Evolutionary conservation across 2,797 vertebrate species (phyloP), one percentile per base, ranked within the genome.

Genomic region (Pangasius djambal): DNA sequence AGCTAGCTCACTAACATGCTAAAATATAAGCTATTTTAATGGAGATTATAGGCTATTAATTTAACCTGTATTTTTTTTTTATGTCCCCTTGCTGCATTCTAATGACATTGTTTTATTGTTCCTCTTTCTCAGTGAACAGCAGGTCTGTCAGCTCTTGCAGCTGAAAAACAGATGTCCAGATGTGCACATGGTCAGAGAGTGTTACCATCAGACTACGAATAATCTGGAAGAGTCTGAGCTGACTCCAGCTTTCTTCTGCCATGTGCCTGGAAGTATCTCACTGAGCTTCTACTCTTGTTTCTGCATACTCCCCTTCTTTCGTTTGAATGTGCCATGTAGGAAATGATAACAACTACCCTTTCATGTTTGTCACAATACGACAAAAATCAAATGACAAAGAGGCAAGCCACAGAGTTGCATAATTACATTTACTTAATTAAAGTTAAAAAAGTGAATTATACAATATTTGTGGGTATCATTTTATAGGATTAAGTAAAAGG

Each of bases 131-230:
- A 99, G 98, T 89, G 96, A 96, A 55, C 93, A 84, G 63, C 97
- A 98, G 22, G 90, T 98, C 90, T 93, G 91, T 3, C 96, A 96
- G 0, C 94, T 98, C 90, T 93, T 99, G 91, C 91, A 95, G 90
- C 95, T 98, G 91, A 98, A 98, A 92, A 93, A 88, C 0, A 96
- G 95, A 0, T 94, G 77, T 3, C 90, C 93, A 0, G 95, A 97
- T 0, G 28, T 92, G 74, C 96, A 87, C 90, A 94, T 93, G 90
- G 96, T 98, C 93, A 94, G 96, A 86, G 91, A 86, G 10, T 96
- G 97, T 55, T 89, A 97, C 79, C 92, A 94, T 31, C 94, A 96
- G 89, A 93, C 87, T 78, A 90, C 90, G 78, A 0, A 85, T 57
- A 0, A 69, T 34, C 37, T 44, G 0, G 1, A 90, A 0, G 0